Conservation (phyloP, 2,113 vertebrate species). For the Oncorhynchus gorbuscha region DNA sequence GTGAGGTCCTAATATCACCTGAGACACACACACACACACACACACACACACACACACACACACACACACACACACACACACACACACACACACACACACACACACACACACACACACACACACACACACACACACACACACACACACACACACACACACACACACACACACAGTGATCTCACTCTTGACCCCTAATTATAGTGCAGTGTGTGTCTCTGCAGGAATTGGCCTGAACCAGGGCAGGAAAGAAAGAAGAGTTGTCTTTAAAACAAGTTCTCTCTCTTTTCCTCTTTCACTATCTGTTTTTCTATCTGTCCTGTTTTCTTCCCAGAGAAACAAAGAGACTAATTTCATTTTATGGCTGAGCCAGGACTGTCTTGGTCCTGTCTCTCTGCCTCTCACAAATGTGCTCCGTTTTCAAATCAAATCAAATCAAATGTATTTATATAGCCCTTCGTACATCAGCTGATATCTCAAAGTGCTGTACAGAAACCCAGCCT, state of each 20-base stretch:
- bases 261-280: constrained; percentile 5
- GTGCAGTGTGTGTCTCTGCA: constrained; percentile 32
- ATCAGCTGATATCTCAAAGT: too few relatives aligned
- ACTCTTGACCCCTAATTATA: constrained; percentile 54
- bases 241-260: background rate
- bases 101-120: constrained; percentile 9
- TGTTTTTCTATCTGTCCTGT: constrained; percentile 21
- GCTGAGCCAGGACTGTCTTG: background rate
- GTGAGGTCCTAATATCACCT: constrained; percentile 15
- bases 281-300: background rate
- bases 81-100: constrained; percentile 4
- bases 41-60: too few relatives aligned
- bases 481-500: too few relatives aligned
- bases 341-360: background rate
- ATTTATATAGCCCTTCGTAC: too few relatives aligned
- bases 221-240: background rate
- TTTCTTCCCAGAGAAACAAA: constrained; percentile 1
- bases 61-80: background rate
- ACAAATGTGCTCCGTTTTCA: background rate
- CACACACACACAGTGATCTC: constrained; percentile 32
- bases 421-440: too few relatives aligned
- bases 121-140: constrained; percentile 7
- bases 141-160: constrained; percentile 13
- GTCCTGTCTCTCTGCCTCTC: background rate
- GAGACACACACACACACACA: background rate